Evolutionary conservation across 2,113 vertebrate genomes (phyloP), one percentile per base, ranked within the genome.

Genomic region (Montifringilla adamsi): DNA sequence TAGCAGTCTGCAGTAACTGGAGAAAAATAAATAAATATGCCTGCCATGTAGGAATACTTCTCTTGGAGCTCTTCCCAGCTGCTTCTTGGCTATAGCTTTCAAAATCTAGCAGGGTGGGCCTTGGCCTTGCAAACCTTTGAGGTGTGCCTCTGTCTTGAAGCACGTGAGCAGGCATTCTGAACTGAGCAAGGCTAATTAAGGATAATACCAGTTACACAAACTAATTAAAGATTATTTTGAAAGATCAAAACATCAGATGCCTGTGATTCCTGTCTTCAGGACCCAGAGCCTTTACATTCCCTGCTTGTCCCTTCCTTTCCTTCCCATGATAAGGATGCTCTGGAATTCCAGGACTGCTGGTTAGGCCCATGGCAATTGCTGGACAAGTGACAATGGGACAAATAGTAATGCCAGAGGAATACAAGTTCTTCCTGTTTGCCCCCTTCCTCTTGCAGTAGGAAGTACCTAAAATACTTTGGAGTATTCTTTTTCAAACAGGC

Each of bases 401-500:
- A 79, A 56, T 3, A 84, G 59, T 89, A 95, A 94, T 69, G 62
- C 62, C 53, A 66, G 84, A 73, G 84, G 78, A 94, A 87, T 87
- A 95, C 74, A 73, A 62, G 77, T 87, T 96, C 70, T 91, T 93
- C 93, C 91, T 80, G 89, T 83, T 93, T 83, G 26, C 69, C 70
- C 67, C 33, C n/a, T 94, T 93, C 87, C 24, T 69, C 75, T 62
- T 90, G 49, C 43, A 73, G 53, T 43, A 82, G 78, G 62, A 96
- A 93, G 59, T 66, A 94, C 28, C 58, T 59, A 23, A 60, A 94
- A 76, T 73, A 77, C 30, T 66, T 81, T 12, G 15, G 52, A 50
- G 68, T 62, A n/a, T 23, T 86, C 50, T n/a, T 88, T 81, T 78
- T 56, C 46, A 53, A 94, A 24, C 11, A 44, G 12, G 24, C 9